Evolutionary conservation across 92 coral and sea anemone species (phyloP).

Genomic region (Diadumene lineata): DNA sequence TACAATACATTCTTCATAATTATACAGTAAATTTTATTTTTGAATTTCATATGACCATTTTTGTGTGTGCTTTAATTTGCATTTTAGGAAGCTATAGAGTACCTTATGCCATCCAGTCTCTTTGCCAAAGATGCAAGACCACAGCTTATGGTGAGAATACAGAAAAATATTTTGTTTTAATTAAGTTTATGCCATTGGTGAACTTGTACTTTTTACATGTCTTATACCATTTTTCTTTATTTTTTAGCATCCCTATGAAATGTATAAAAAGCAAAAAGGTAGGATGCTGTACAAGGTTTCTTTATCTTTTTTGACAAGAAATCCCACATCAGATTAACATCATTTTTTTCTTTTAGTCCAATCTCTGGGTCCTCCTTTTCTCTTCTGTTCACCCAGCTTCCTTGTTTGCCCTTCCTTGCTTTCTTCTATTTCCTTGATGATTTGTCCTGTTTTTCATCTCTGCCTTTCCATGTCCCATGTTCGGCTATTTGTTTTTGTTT

Average conservation of each 20-base stretch:
- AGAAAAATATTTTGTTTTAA: background rate
- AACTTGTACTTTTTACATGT: background rate
- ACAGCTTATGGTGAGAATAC: constrained; percentile 56
- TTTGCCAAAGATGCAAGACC: constrained; percentile 98
- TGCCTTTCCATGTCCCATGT: too few species aligned
- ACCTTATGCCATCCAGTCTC: constrained; percentile 91
- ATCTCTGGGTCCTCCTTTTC: too few species aligned
- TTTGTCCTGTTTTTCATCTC: too few species aligned
- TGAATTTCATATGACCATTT: background rate
- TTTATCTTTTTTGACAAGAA: too few species aligned
- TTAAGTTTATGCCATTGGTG: background rate
- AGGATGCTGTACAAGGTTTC: too few species aligned
- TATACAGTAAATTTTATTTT: background rate
- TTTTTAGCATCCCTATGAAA: constrained; percentile 55
- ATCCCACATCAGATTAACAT: too few species aligned
- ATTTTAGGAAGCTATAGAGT: constrained; percentile 78
- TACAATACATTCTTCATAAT: background rate
- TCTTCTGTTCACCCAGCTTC: too few species aligned
- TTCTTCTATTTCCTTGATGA: too few species aligned
- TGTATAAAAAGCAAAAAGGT: constrained; percentile 50
- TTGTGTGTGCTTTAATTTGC: background rate
- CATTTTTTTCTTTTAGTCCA: too few species aligned
- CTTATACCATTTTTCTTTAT: constrained; percentile 10
- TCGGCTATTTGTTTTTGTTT: background rate
- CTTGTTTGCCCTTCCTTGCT: too few species aligned